These are phyloP conservation scores for Agrilus biguttatus DNA, from an alignment of 2,888 invertebrate genomes.

Conservation along the genomic window DNA sequence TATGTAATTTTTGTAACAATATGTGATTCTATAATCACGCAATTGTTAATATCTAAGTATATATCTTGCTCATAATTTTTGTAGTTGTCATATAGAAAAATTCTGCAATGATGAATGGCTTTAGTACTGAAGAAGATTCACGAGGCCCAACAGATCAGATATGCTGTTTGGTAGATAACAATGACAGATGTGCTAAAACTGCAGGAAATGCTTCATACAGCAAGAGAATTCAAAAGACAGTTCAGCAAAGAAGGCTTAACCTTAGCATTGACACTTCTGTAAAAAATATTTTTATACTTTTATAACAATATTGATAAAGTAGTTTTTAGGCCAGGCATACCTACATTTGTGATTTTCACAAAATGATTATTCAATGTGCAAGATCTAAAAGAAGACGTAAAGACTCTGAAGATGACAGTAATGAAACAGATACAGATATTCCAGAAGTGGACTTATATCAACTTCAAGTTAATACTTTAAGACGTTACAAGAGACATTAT, in stretches of 20 bases:
- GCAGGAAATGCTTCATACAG: conserved; percentile 94
- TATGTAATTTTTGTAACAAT: background rate
- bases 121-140: conserved; percentile 84
- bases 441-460: conserved; percentile 91
- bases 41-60: background rate
- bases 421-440: conserved; percentile 80
- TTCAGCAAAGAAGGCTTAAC: conserved; percentile 78
- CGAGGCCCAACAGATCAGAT: conserved; percentile 76
- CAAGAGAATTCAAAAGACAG: conserved; percentile 92
- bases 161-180: conserved; percentile 86
- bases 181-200: conserved; percentile 69
- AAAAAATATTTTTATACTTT: conserved; percentile 20
- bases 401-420: conserved; percentile 89
- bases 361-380: conserved; percentile 91
- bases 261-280: conserved; percentile 72
- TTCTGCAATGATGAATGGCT: conserved; percentile 57
- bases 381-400: conserved; percentile 80
- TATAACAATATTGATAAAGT: conserved; percentile 1
- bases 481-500: conserved; percentile 86
- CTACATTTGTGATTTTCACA: conserved; percentile 94
- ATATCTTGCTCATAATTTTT: background rate
- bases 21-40: background rate
- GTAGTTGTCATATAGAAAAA: background rate
- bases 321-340: conserved; percentile 71
- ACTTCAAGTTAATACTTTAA: conserved; percentile 84